A percentile compares a stretch with the other conserved stretches of the same genome.
Evolutionary conservation across 2,888 invertebrate genomes (phyloP).

Genomic region (Blomia tropicalis): DNA sequence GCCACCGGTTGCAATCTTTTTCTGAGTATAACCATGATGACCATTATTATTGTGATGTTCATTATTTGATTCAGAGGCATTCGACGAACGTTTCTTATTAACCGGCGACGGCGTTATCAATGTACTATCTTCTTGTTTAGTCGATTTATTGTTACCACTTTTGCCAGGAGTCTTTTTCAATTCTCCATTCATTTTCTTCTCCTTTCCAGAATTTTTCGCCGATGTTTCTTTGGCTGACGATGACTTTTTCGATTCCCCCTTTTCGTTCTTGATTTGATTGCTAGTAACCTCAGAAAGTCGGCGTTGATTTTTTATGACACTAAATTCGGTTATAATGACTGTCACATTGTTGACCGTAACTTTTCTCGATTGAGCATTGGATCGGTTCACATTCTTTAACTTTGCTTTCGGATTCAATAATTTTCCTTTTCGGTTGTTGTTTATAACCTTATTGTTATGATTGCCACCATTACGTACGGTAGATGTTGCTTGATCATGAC

Average conservation of each 20-base stretch:
- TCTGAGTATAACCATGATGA: neutral
- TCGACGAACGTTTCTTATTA: neutral
- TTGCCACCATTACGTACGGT: neutral
- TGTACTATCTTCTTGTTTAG: neutral
- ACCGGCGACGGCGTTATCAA: neutral
- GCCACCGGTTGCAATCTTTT: neutral
- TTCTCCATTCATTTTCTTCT: neutral
- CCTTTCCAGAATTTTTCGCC: neutral
- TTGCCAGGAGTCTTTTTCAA: slow-evolving; percentile 5
- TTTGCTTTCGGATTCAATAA: slow-evolving; percentile 32
- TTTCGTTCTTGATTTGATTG: neutral
- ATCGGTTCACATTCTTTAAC: slow-evolving; percentile 79
- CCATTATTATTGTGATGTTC: too few species aligned
- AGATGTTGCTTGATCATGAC: neutral
- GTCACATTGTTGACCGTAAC: slow-evolving; percentile 94
- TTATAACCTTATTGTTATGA: too few species aligned
- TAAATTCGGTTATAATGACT: slow-evolving; percentile 81
- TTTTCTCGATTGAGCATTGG: slow-evolving; percentile 77
- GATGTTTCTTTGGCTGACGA: neutral
- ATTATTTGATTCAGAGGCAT: too few species aligned
- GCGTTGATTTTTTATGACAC: slow-evolving; percentile 35
- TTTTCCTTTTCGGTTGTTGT: neutral
- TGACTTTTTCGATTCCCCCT: neutral
- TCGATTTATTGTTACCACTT: neutral
- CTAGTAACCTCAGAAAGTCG: slow-evolving; percentile 19